Evolutionary conservation across 2,797 vertebrate genomes (phyloP), one percentile per base, ranked within the genome.

Genomic region (Arremon brunneinucha): DNA sequence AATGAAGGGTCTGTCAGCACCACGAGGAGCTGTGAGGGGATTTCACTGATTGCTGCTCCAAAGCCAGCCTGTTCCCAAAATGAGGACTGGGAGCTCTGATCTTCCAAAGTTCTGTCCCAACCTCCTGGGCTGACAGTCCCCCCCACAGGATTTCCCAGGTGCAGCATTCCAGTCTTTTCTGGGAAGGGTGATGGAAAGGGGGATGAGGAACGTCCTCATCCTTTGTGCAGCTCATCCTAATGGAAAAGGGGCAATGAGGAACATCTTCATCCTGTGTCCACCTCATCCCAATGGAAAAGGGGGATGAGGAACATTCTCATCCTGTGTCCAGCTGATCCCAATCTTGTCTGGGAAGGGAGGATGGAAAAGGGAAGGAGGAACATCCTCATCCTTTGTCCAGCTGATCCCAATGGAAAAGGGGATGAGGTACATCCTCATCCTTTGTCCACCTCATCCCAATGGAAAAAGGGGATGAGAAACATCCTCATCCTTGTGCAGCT

Each of bases 161-260:
- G 41, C n/a, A 65, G n/a, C 60, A 26, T 46, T 22, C 50, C 37
- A 34, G 8, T 13, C n/a, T 20, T 35, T 1, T 13, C 46, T 57
- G 34, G 46, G 53, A 32, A 68, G 50, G 67, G 44, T 11, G 16
- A 50, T 50, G 49, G 27, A 28, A 28, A 50, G 7, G 24, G 16
- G 8, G 8, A 12, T 57, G 34, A 35, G 34, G 34, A 57, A 12
- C 23, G 12, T 26, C 0, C n/a, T 56, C 22, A 56, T 56, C 32
- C 20, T 55, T 10, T 23, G 32, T 55, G 2, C 53, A 55, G 21
- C 6, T 55, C 0, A n/a, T n/a, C 53, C 53, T 1, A 14, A 1
- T 34, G 14, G 53, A 24, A 34, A 56, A 23, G 21, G 9, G 9
- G 53, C n/a, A n/a, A n/a, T 34, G 49, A 28, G 53, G 47, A 49